These are phyloP conservation scores for Temnopleurus reevesii DNA, from an alignment of 53 echinoderm and acorn worm species.

Conservation along the genomic window DNA sequence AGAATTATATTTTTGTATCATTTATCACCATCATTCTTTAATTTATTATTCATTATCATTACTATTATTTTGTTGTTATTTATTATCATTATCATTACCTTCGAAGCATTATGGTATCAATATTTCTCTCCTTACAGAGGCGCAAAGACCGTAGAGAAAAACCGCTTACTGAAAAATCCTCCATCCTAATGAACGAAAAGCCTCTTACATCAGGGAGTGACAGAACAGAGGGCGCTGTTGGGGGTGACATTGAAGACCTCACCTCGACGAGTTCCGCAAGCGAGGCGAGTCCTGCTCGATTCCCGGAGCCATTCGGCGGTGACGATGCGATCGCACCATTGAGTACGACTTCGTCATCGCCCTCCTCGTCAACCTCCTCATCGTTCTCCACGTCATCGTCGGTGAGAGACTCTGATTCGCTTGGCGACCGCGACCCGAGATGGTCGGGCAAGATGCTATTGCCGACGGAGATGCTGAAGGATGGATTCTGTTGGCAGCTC, in stretches of 20 bases:
- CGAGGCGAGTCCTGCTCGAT: neutral
- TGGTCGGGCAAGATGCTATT: conserved; percentile 70
- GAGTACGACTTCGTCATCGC: neutral
- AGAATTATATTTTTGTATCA: too few relatives aligned
- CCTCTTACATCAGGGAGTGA: neutral
- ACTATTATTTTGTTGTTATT: too few relatives aligned
- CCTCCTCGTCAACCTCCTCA: neutral
- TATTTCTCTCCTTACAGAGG: neutral
- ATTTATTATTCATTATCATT: too few relatives aligned
- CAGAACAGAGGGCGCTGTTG: neutral
- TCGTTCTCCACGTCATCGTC: neutral
- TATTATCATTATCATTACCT: too few relatives aligned
- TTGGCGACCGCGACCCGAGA: conserved; percentile 54
- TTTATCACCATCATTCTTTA: too few relatives aligned
- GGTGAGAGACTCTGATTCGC: neutral
- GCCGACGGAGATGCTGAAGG: conserved; percentile 67
- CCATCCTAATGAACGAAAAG: neutral
- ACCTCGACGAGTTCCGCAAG: neutral
- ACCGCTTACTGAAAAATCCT: neutral
- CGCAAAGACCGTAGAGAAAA: conserved; percentile 19
- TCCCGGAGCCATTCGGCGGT: neutral
- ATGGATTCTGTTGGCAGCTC: conserved; percentile 73
- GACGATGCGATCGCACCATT: neutral
- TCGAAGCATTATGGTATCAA: too few relatives aligned
- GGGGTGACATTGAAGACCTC: neutral